Base-by-base conservation (phyloP, 2,797 vertebrate species). In the Spea hammondii region DNA sequence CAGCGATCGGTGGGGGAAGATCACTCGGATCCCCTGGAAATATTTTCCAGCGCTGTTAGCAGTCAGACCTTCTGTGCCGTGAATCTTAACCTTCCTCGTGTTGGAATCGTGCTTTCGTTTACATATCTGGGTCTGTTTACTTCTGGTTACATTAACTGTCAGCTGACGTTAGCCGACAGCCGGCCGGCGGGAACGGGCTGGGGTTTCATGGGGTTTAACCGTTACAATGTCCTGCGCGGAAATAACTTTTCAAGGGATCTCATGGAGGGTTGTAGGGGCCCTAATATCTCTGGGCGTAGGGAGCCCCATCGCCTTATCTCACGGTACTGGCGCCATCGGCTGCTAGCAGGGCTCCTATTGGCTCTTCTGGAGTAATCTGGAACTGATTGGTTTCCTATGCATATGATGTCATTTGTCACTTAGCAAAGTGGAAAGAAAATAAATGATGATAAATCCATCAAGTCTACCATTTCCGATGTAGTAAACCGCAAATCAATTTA, bases 111-210 rank as follows among this genome's bases (percentile, higher is more conserved):
- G 4, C 46, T n/a, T 46, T 45, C 45, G 65, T 76, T 67, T 67
- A 65, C 47, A 50, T 46, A 44, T 9, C 68, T 13, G 8, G 14
- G 6, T 51, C 48, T 70, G 66, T 77, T 76, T 76, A 76, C 74
- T n/a, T 67, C 45, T 47, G 55, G 48, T 77, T 77, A 77, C 32
- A 77, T 70, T 70, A 77, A 64, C 57, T 70, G 75, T 70, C 55
- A 44, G 6, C 47, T 32, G 8, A 57, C 46, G 50, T 17, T 8
- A 9, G 54, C n/a, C 7, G 55, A 57, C 45, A 44, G 6, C 44
- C 54, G 55, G 66, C 75, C 14, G 10, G 6, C 53, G 46, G 6
- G 48, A 51, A 50, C 4, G 6, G 13, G 17, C 13, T 14, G 46
- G 47, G 3, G 49, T n/a, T 51, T 69, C 44, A 69, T 32, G 32